Conservation (phyloP, 2,113 vertebrate genomes). For the Crypturellus undulatus region DNA sequence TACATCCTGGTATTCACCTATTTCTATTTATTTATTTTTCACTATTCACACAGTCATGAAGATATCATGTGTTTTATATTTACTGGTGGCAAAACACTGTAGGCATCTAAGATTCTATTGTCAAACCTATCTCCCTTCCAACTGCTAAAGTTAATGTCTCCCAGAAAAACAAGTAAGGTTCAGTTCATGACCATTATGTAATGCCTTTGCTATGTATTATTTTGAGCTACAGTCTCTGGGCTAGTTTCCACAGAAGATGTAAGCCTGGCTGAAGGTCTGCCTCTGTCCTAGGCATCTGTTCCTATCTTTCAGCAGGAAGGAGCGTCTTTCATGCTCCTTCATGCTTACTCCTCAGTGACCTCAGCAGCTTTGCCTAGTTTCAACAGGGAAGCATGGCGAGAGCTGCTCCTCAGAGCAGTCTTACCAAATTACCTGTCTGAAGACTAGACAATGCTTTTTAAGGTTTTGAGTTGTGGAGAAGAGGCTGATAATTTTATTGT, state of each 20-base stretch:
- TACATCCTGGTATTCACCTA: background rate
- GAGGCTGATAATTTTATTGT: background rate
- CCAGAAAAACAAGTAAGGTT: background rate
- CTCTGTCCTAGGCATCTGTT: background rate
- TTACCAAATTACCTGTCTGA: background rate
- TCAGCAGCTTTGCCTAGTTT: background rate
- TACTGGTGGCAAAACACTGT: background rate
- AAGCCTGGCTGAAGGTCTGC: background rate
- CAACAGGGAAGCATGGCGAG: background rate
- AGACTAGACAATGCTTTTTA: background rate
- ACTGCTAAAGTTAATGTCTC: background rate
- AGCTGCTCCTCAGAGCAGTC: background rate
- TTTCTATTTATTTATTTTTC: background rate
- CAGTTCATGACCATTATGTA: background rate
- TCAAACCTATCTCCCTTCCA: background rate
- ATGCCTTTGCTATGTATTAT: background rate
- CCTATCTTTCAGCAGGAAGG: background rate
- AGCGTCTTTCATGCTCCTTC: background rate
- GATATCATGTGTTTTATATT: background rate
- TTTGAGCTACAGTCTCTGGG: background rate
- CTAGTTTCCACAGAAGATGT: background rate
- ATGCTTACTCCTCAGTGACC: background rate
- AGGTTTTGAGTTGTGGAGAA: fast-evolving
- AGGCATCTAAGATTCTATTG: background rate
- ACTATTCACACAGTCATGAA: background rate